Conservation (phyloP, 2,888 invertebrate species). For the Pyrrhia umbra region DNA sequence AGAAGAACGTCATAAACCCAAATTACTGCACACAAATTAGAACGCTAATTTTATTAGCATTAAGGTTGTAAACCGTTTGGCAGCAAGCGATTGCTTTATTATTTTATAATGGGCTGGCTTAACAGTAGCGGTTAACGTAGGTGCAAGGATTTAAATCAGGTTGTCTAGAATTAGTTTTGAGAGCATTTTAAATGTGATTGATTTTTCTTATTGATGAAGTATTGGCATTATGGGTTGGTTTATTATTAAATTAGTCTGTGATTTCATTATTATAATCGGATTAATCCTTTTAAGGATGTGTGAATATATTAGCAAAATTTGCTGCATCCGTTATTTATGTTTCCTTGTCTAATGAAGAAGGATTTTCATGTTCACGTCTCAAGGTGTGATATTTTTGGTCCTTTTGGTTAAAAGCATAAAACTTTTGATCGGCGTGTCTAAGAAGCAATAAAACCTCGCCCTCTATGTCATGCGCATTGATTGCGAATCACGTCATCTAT, state of each 20-base stretch:
- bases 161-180: conserved; percentile 63
- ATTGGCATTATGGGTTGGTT: conserved; percentile 46
- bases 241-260: conserved; percentile 47
- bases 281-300: conserved; percentile 53
- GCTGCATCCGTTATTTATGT: conserved; percentile 41
- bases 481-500: conserved; percentile 27
- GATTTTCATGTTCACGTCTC: conserved; percentile 15
- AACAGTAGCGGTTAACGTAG: conserved; percentile 79
- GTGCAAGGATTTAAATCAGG: conserved; percentile 64
- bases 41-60: conserved; percentile 85
- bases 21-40: conserved; percentile 85
- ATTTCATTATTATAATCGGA: conserved; percentile 58
- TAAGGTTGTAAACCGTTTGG: conserved; percentile 83
- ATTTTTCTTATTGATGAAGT: conserved; percentile 59
- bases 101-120: conserved; percentile 79
- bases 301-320: conserved; percentile 43
- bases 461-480: conserved; percentile 17
- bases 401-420: conserved; percentile 1
- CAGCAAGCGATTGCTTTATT: conserved; percentile 80
- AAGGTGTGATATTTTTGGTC: conserved; percentile 1
- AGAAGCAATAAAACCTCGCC: conserved; percentile 11
- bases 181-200: conserved; percentile 57
- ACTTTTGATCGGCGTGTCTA: conserved; percentile 15
- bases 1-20: conserved; percentile 80
- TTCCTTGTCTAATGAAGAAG: conserved; percentile 15